Percentiles rank a stretch among this genome's conserved stretches.
These are phyloP conservation scores for Augiades crinisus DNA, from an alignment of 2,888 invertebrate species.

Conservation along the genomic window DNA sequence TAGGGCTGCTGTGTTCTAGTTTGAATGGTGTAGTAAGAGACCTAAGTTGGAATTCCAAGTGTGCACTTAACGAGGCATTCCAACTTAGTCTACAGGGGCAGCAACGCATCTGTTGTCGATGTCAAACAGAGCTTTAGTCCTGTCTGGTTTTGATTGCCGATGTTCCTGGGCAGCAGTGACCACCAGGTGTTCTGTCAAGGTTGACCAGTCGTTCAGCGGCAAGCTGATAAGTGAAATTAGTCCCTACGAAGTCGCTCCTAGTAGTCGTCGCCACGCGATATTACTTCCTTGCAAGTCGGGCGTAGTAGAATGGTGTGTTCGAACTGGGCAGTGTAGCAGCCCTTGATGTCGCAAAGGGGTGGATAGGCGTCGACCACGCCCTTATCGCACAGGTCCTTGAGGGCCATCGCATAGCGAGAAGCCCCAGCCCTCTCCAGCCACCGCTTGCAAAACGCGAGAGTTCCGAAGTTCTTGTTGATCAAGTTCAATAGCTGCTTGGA, in stretches of 20 bases:
- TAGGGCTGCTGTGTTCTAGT: too few species aligned
- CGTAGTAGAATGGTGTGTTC: constrained; percentile 98
- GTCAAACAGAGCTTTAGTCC: too few species aligned
- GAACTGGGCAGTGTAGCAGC: constrained; percentile 99
- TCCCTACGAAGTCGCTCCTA: constrained; percentile 58
- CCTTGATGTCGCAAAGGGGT: constrained; percentile 97
- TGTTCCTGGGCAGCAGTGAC: background rate
- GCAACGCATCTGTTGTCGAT: too few species aligned
- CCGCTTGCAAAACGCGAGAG: constrained; percentile 98
- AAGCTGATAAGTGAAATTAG: constrained; percentile 18
- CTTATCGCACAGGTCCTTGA: constrained; percentile 99
- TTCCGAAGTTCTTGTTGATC: constrained; percentile 98
- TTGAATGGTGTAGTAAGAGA: too few species aligned
- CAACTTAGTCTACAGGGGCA: too few species aligned
- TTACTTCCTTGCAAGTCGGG: constrained; percentile 99
- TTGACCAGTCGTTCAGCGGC: background rate
- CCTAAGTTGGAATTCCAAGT: too few species aligned
- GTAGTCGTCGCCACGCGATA: constrained; percentile 98
- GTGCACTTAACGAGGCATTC: too few species aligned
- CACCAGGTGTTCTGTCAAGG: background rate
- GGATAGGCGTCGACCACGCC: constrained; percentile 99
- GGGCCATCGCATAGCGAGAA: constrained; percentile 98
- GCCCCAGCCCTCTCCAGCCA: constrained; percentile 99
- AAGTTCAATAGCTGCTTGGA: constrained; percentile 95
- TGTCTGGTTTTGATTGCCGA: too few species aligned